Conservation (phyloP, 2,888 invertebrate species). For the Oegoconia quadripuncta region DNA sequence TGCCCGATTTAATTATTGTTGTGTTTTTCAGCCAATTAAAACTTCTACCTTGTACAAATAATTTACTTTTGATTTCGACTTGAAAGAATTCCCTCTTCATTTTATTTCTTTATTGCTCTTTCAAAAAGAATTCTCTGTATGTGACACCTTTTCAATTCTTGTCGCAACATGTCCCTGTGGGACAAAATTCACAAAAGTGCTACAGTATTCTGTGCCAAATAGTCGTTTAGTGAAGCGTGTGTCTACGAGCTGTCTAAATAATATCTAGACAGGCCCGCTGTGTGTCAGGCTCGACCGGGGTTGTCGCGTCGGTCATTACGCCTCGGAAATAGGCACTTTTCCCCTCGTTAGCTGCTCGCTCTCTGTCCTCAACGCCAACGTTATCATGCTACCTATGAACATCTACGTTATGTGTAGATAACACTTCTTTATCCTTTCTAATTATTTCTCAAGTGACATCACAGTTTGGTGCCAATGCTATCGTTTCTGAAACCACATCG, state of each 20-base stretch:
- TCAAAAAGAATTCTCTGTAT: not conserved
- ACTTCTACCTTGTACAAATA: constrained; percentile 24
- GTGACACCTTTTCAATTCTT: not conserved
- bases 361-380: constrained; percentile 38
- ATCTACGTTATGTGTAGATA: constrained; percentile 1
- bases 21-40: constrained; percentile 29
- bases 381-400: constrained; percentile 2
- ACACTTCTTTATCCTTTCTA: constrained; percentile 6
- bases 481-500: constrained; percentile 45
- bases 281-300: constrained; percentile 34
- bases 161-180: not conserved
- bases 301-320: constrained; percentile 71
- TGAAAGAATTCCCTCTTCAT: constrained; percentile 3
- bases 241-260: constrained; percentile 3
- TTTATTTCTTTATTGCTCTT: not conserved
- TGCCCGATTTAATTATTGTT: constrained; percentile 36
- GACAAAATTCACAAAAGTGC: not conserved
- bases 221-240: constrained; percentile 1
- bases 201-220: not conserved
- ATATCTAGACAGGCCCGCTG: constrained; percentile 8
- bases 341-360: constrained; percentile 72
- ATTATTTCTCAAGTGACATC: not conserved
- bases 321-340: constrained; percentile 77
- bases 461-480: constrained; percentile 29
- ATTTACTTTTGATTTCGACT: constrained; percentile 6